These are phyloP conservation scores for Ornithorhynchus anatinus DNA, from an alignment of 2,113 vertebrate genomes.

Conservation along the genomic window DNA sequence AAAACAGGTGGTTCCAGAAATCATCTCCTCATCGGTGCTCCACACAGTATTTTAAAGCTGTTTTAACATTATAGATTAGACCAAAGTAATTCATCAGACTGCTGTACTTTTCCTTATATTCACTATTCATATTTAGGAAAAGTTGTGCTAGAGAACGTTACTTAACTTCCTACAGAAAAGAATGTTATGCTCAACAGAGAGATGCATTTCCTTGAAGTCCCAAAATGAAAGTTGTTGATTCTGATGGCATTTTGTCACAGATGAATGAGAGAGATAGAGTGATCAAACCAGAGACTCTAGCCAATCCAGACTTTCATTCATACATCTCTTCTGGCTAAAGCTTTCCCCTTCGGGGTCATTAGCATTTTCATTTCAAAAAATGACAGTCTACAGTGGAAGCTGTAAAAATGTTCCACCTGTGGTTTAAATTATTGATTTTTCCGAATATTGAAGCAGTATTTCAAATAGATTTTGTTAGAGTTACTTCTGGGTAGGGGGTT, in stretches of 20 bases:
- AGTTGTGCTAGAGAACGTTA: slow-evolving; percentile 19
- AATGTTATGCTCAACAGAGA: slow-evolving; percentile 43
- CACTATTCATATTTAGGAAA: slow-evolving; percentile 42
- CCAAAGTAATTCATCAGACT: slow-evolving; percentile 40
- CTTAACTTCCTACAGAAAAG: slow-evolving; percentile 34
- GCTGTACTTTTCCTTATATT: slow-evolving; percentile 38
- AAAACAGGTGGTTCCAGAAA: not conserved
- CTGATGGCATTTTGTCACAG: slow-evolving; percentile 69
- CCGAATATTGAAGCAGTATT: slow-evolving; percentile 81
- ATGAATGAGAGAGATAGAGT: slow-evolving; percentile 49
- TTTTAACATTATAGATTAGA: slow-evolving; percentile 1
- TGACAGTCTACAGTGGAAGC: slow-evolving; percentile 71
- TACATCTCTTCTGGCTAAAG: slow-evolving; percentile 64
- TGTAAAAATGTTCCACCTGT: slow-evolving; percentile 80
- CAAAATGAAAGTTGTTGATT: slow-evolving; percentile 66
- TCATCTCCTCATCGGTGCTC: slow-evolving; percentile 6
- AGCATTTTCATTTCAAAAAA: slow-evolving; percentile 79
- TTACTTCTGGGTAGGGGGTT: slow-evolving; percentile 69
- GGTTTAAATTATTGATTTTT: slow-evolving; percentile 85
- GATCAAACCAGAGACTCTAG: slow-evolving; percentile 55
- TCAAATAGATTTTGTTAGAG: slow-evolving; percentile 78
- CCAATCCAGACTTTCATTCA: slow-evolving; percentile 57
- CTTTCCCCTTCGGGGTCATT: slow-evolving; percentile 73
- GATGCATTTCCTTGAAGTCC: slow-evolving; percentile 37
- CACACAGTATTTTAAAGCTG: slow-evolving; percentile 30